Percentiles rank a stretch among this genome's conserved stretches.
Evolutionary conservation across 2,888 invertebrate species (phyloP).

Genomic region (Aelia acuminata): DNA sequence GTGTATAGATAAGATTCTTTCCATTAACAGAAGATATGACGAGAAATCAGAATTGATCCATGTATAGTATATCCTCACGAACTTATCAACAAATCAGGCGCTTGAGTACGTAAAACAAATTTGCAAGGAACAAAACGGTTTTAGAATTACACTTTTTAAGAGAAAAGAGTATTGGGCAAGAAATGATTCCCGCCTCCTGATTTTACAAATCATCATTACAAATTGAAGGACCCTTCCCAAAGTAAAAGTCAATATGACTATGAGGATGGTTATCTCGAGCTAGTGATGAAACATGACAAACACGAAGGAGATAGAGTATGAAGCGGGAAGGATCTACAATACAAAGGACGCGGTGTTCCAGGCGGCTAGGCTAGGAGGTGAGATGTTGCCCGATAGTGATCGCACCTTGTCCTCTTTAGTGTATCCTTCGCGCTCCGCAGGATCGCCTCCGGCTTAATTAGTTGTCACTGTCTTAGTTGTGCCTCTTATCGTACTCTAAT

Average conservation of each 20-base stretch:
- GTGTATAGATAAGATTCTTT: too few species aligned
- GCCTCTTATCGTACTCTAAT: neutral
- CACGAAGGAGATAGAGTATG: neutral
- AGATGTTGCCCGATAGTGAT: neutral
- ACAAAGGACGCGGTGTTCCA: slow-evolving; percentile 15
- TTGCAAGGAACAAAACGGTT: too few species aligned
- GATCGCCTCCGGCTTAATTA: neutral
- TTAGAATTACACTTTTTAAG: too few species aligned
- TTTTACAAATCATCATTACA: neutral
- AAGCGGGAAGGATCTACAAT: neutral
- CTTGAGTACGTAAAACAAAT: too few species aligned
- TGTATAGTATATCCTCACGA: too few species aligned
- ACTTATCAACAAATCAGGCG: too few species aligned
- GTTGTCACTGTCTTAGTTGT: neutral
- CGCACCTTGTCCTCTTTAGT: slow-evolving; percentile 25
- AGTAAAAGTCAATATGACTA: neutral
- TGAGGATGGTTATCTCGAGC: neutral
- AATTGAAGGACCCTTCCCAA: neutral
- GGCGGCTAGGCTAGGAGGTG: slow-evolving; percentile 13
- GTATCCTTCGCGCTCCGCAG: slow-evolving; percentile 17
- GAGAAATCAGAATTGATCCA: too few species aligned
- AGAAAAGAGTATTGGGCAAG: too few species aligned
- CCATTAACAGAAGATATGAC: too few species aligned
- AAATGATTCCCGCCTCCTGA: too few species aligned
- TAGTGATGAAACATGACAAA: neutral